These are phyloP conservation scores for Melipona bicolor DNA, from an alignment of 2,888 invertebrate species.

Conservation along the genomic window DNA sequence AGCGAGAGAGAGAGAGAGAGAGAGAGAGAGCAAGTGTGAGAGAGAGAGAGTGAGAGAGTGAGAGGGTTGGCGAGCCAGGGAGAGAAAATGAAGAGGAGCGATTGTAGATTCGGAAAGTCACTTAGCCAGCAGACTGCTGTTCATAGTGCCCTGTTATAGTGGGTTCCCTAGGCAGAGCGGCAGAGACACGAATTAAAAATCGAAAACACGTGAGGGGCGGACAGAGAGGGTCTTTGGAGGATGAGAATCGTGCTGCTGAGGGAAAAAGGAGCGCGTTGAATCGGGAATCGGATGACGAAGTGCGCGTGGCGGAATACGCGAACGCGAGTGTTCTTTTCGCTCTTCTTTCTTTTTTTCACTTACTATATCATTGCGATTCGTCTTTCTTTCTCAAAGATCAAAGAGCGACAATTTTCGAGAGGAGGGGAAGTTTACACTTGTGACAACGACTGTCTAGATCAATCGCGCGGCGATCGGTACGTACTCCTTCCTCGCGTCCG, in stretches of 20 bases:
- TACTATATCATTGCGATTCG: too few relatives aligned
- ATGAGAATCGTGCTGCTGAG: neutral
- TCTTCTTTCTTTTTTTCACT: neutral
- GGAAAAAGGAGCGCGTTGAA: neutral
- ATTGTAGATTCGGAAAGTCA: conserved; percentile 83
- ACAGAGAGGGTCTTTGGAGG: neutral
- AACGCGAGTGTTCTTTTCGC: conserved; percentile 1
- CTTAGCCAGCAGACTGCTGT: conserved; percentile 84
- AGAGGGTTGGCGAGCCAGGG: conserved; percentile 47
- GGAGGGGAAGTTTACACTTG: neutral
- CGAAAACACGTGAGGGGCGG: conserved; percentile 23
- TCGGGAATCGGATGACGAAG: conserved; percentile 5
- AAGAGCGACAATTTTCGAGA: neutral
- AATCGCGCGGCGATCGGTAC: neutral
- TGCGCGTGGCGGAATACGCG: neutral
- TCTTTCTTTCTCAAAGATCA: neutral
- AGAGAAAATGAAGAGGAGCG: conserved; percentile 73
- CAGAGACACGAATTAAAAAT: conserved; percentile 67
- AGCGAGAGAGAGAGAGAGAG: conserved; percentile 5
- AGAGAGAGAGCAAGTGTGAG: conserved; percentile 10
- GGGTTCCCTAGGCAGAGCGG: conserved; percentile 82
- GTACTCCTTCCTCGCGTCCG: neutral
- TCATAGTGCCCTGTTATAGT: conserved; percentile 84
- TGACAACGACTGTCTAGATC: neutral
- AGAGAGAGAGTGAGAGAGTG: conserved; percentile 30